A percentile compares a stretch with the other conserved stretches of the same genome.
Evolutionary conservation across 92 coral and sea anemone species (phyloP).

Genomic region (Chrysogorgia sp.): DNA sequence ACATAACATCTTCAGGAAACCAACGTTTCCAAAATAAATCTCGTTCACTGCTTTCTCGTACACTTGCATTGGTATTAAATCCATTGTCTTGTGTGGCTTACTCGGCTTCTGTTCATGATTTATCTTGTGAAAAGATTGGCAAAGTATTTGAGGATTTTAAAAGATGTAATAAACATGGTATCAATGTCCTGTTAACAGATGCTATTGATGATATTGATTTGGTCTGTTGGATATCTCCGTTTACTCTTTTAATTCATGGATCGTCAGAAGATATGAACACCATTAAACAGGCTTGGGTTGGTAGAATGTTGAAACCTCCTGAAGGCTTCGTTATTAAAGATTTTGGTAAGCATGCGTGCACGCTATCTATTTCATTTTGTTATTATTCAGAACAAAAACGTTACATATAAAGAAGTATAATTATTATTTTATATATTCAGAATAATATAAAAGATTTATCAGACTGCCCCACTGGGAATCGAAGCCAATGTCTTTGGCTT

Average conservation of each 20-base stretch:
- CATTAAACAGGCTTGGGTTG: conserved; percentile 86
- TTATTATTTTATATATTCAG: too few species aligned
- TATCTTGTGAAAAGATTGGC: conserved; percentile 11
- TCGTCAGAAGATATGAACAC: conserved; percentile 86
- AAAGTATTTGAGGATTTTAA: conserved; percentile 25
- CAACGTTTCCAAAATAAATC: conserved; percentile 7
- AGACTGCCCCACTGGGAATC: too few species aligned
- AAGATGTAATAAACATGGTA: conserved; percentile 29
- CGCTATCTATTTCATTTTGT: background rate
- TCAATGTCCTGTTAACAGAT: conserved; percentile 30
- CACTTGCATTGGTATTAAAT: conserved; percentile 16
- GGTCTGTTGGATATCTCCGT: conserved; percentile 91
- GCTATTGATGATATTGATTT: conserved; percentile 75
- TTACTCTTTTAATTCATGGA: conserved; percentile 85
- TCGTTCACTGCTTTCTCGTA: conserved; percentile 35
- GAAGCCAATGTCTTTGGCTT: too few species aligned
- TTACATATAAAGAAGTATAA: background rate
- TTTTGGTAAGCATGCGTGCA: conserved; percentile 70
- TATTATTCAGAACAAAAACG: background rate
- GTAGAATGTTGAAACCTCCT: conserved; percentile 89
- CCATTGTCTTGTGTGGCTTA: conserved; percentile 16
- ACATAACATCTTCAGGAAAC: conserved; percentile 12
- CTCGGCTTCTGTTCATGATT: conserved; percentile 1
- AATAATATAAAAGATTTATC: too few species aligned
- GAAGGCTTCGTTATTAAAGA: conserved; percentile 72